Base-by-base conservation (phyloP, 2,888 invertebrate genomes). In the Micropterix aruncella region DNA sequence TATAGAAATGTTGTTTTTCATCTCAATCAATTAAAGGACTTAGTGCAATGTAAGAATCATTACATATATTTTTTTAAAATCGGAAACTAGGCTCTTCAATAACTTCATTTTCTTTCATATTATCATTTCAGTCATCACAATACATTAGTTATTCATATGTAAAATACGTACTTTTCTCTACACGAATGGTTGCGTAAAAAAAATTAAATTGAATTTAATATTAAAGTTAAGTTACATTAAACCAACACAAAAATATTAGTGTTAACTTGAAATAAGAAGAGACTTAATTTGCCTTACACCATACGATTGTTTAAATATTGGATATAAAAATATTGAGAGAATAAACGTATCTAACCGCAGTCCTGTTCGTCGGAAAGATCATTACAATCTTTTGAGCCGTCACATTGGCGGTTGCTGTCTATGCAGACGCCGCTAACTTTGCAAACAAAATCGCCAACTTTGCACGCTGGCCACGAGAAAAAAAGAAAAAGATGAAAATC, bases 281-380 rank as follows among this genome's bases (percentile, higher is more conserved):
- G n/a, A 27, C 27, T 27, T 5, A 27, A 7, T 27, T 27, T 27
- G 7, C 5, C 27, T 12, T 27, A 27, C 27, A 27, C 27, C 27
- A 27, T 7, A 27, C 27, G 27, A 27, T 5, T 7, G 7, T 5
- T 27, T 27, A 27, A 27, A 12, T 27, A 27, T 27, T 27, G 5
- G 12, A 7, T 12, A 27, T 7, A 27, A 27, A 27, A 27, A 27
- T n/a, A n/a, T n/a, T n/a, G n/a, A n/a, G n/a, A n/a, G n/a, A 27
- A 27, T 7, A 27, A 27, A 27, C 12, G 27, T 27, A 27, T 27
- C 27, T 7, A 16, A 60, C 60, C 73, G 61, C 81, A 82, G 45
- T 70, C 60, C 46, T 51, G 52, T 62, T 83, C 83, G 56, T 82
- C 82, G 47, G 78, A 77, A 51, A 67, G 68, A 56, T 83, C 81